Evolutionary conservation across 2,888 invertebrate genomes (phyloP).

Genomic region (Liodrosophila aerea): DNA sequence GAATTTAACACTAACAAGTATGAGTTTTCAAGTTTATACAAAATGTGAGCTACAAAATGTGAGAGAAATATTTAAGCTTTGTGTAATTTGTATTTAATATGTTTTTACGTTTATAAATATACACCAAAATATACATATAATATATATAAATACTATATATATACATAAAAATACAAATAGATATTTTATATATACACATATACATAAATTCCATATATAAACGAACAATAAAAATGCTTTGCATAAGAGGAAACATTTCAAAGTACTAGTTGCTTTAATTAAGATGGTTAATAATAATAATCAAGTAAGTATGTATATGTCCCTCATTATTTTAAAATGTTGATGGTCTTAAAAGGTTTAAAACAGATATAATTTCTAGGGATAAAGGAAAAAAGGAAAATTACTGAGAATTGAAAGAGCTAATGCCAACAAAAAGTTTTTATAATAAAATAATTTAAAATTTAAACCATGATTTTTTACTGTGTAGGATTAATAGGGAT

Average conservation of each 20-base stretch:
- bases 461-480: too few species aligned
- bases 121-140: constrained; percentile 66
- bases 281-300: background rate
- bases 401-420: too few species aligned
- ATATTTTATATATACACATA: constrained; percentile 37
- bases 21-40: constrained; percentile 73
- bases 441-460: too few species aligned
- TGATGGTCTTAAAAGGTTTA: too few species aligned
- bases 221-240: constrained; percentile 68
- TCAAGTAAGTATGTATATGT: constrained; percentile 2
- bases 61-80: constrained; percentile 70
- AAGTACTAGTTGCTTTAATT: background rate
- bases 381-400: too few species aligned
- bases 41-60: constrained; percentile 66
- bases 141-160: constrained; percentile 36
- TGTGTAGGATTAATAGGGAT: too few species aligned
- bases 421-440: too few species aligned
- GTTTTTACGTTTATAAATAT: constrained; percentile 56
- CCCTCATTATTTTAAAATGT: too few species aligned
- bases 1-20: constrained; percentile 78
- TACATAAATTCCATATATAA: constrained; percentile 66
- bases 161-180: constrained; percentile 48
- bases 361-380: too few species aligned
- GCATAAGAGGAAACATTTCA: constrained; percentile 41
- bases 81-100: constrained; percentile 71